A percentile compares a stretch with the other conserved stretches of the same genome.
Conservation (phyloP, 92 coral and sea anemone species). For the Pocillopora grandis region DNA sequence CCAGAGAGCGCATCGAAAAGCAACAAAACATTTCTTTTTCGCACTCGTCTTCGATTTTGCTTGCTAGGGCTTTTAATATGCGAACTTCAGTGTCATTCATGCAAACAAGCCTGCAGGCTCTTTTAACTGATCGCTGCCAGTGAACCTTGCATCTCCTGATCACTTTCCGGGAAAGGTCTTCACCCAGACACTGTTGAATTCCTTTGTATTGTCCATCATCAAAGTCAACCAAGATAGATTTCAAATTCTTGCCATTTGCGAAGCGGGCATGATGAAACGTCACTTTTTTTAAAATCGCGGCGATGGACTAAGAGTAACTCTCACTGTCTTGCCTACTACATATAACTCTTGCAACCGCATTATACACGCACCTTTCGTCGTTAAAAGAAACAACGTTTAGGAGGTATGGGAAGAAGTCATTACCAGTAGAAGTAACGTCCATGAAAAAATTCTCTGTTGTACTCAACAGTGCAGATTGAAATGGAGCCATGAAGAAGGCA, state of each 20-base stretch:
- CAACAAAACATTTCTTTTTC: too few relatives aligned
- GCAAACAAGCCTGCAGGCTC: slow-evolving; percentile 48
- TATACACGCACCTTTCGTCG: slow-evolving; percentile 27
- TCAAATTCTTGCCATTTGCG: slow-evolving; percentile 37
- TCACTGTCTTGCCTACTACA: slow-evolving; percentile 62
- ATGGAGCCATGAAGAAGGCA: slow-evolving; percentile 57
- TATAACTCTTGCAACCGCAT: slow-evolving; percentile 47
- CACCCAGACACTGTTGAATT: too few relatives aligned
- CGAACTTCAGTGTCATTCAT: slow-evolving; percentile 36
- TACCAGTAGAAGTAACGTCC: slow-evolving; percentile 41
- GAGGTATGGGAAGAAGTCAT: background rate
- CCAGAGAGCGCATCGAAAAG: slow-evolving; percentile 41
- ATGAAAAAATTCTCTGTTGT: slow-evolving; percentile 41
- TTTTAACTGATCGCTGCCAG: slow-evolving; percentile 59
- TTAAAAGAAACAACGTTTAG: background rate
- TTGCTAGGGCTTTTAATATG: slow-evolving; percentile 33
- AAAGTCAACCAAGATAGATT: slow-evolving; percentile 49
- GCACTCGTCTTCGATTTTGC: too few relatives aligned
- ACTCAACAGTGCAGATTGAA: slow-evolving; percentile 46
- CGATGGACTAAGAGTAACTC: slow-evolving; percentile 36
- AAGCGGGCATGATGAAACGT: slow-evolving; percentile 31
- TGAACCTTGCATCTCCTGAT: slow-evolving; percentile 61
- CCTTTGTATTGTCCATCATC: too few relatives aligned
- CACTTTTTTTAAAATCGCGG: slow-evolving; percentile 37
- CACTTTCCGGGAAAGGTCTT: slow-evolving; percentile 35